Conservation (phyloP, 1,140 invertebrate species). For the Octopus sinensis region DNA sequence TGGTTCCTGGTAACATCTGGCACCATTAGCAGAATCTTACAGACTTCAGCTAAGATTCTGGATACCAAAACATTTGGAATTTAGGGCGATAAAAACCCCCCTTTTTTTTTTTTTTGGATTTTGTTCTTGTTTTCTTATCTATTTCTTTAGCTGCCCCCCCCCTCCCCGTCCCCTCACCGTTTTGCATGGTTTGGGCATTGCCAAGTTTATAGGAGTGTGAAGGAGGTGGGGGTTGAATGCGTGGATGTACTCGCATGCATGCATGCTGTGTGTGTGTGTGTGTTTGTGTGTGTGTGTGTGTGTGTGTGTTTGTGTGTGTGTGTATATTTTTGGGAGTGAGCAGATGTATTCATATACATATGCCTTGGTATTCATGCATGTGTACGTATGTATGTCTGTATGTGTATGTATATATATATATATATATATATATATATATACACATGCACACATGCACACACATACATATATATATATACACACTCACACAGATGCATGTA, state of each 20-base stretch:
- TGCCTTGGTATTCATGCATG: neutral
- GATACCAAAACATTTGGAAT: no score
- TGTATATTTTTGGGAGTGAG: neutral
- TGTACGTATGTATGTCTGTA: neutral
- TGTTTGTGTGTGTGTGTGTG: neutral
- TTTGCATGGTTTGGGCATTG: neutral
- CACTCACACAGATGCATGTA: neutral
- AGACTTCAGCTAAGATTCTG: no score
- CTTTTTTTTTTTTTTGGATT: no score
- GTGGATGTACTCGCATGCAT: neutral
- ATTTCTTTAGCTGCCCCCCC: no score
- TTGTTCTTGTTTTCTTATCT: no score
- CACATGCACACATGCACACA: neutral
- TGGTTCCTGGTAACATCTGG: no score
- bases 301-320: neutral
- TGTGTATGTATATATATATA: neutral
- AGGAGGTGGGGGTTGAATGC: no score
- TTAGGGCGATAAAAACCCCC: no score
- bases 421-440: neutral
- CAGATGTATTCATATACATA: neutral
- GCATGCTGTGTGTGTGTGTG: slow-evolving; percentile 6
- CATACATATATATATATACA: neutral
- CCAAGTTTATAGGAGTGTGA: neutral
- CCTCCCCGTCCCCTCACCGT: neutral
- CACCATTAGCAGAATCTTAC: no score